Percentiles rank a stretch among this genome's conserved stretches.
These are phyloP conservation scores for Syritta pipiens DNA, from an alignment of 2,888 invertebrate genomes.

Conservation along the genomic window DNA sequence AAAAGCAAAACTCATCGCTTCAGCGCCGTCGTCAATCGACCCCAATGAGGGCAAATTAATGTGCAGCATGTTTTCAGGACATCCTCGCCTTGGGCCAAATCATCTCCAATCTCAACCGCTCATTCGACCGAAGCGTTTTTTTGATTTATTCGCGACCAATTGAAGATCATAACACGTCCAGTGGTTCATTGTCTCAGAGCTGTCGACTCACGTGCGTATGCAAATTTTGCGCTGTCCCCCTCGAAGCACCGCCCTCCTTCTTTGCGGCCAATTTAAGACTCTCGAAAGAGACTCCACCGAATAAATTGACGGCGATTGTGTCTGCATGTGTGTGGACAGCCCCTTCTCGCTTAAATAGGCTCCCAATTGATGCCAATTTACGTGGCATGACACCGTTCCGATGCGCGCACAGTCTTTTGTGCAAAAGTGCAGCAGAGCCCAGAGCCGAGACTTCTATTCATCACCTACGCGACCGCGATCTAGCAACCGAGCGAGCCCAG, in stretches of 20 bases:
- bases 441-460: slow-evolving; percentile 19
- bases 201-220: slow-evolving; percentile 31
- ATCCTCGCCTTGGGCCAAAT: slow-evolving; percentile 59
- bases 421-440: slow-evolving; percentile 16
- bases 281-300: neutral
- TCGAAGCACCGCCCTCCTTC: neutral
- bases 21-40: slow-evolving; percentile 36
- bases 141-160: slow-evolving; percentile 61
- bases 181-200: slow-evolving; percentile 9
- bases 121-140: too few species aligned
- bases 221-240: too few species aligned
- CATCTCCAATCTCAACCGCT: slow-evolving; percentile 20
- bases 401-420: slow-evolving; percentile 13
- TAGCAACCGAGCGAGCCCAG: slow-evolving; percentile 4
- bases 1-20: neutral
- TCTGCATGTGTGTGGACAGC: neutral
- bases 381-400: slow-evolving; percentile 54
- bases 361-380: slow-evolving; percentile 66
- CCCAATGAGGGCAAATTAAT: slow-evolving; percentile 50
- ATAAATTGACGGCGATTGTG: slow-evolving; percentile 44
- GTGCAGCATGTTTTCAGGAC: slow-evolving; percentile 48
- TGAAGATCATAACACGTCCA: slow-evolving; percentile 42
- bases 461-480: slow-evolving; percentile 37
- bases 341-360: slow-evolving; percentile 40
- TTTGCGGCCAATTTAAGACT: slow-evolving; percentile 37